A percentile compares a stretch with the other conserved stretches of the same genome.
Conservation (phyloP, 2,888 invertebrate genomes). For the Brachypterus glaber region DNA sequence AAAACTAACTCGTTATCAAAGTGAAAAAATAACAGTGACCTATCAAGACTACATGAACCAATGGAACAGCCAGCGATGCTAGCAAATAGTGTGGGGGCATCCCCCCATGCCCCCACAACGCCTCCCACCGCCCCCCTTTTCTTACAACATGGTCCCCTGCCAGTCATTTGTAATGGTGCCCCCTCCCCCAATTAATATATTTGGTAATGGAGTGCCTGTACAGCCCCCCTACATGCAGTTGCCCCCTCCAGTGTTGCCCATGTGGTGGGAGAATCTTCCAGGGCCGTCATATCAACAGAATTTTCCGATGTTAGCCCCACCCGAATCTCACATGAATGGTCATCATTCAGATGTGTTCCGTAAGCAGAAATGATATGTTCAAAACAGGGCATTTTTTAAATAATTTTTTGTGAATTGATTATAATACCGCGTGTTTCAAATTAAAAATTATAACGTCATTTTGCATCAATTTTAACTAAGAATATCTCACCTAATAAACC, state of each 20-base stretch:
- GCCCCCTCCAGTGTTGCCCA: slow-evolving; percentile 18
- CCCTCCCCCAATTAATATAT: slow-evolving; percentile 17
- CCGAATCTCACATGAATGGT: slow-evolving; percentile 24
- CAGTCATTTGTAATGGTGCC: slow-evolving; percentile 15
- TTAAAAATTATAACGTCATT: no score
- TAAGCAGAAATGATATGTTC: slow-evolving; percentile 36
- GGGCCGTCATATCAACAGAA: slow-evolving; percentile 34
- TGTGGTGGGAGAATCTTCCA: slow-evolving; percentile 12
- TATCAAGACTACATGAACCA: slow-evolving; percentile 74
- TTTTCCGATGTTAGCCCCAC: slow-evolving; percentile 28
- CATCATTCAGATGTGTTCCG: slow-evolving; percentile 34
- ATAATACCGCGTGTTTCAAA: no score
- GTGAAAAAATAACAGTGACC: slow-evolving; percentile 85
- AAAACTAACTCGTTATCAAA: slow-evolving; percentile 92
- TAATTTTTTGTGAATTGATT: neutral
- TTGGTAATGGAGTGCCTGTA: slow-evolving; percentile 22
- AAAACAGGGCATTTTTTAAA: neutral
- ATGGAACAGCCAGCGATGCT: slow-evolving; percentile 60
- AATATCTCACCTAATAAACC: no score
- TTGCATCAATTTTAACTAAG: no score
- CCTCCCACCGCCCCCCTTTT: slow-evolving; percentile 23
- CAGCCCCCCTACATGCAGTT: slow-evolving; percentile 27
- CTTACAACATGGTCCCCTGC: slow-evolving; percentile 7
- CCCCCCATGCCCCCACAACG: slow-evolving; percentile 35
- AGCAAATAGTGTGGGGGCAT: slow-evolving; percentile 56